A percentile compares a stretch with the other conserved stretches of the same genome.
Conservation (phyloP, 1,140 invertebrate genomes). For the Andrena cerasifolii region DNA sequence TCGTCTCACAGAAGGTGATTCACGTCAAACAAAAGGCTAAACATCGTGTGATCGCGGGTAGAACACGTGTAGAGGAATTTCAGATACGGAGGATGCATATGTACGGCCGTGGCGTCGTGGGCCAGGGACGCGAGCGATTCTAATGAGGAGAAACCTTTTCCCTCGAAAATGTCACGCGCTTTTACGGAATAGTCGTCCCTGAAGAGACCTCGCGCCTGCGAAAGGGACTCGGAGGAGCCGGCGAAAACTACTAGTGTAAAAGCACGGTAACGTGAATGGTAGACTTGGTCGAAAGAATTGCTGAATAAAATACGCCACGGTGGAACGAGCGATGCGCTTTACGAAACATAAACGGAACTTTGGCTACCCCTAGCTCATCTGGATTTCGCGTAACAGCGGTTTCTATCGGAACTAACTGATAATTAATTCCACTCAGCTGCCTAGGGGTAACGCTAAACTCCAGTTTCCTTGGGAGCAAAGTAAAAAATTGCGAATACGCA, state of each 20-base stretch:
- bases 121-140: slow-evolving; percentile 10
- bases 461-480: too few relatives aligned
- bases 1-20: slow-evolving; percentile 69
- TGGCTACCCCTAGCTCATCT: too few relatives aligned
- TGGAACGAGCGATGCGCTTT: too few relatives aligned
- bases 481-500: too few relatives aligned
- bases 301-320: too few relatives aligned
- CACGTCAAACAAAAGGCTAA: slow-evolving; percentile 76
- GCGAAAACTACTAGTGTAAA: background rate
- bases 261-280: too few relatives aligned
- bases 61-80: slow-evolving; percentile 72
- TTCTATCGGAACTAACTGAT: too few relatives aligned
- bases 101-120: slow-evolving; percentile 53
- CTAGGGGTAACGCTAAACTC: too few relatives aligned
- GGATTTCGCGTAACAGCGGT: too few relatives aligned
- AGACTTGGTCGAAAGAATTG: too few relatives aligned
- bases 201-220: background rate
- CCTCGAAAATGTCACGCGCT: slow-evolving; percentile 34
- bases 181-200: background rate
- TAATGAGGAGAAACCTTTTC: slow-evolving; percentile 33
- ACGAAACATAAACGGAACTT: too few relatives aligned
- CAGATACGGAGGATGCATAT: slow-evolving; percentile 57
- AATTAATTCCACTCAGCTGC: too few relatives aligned
- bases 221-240: background rate
- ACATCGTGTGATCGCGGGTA: slow-evolving; percentile 60